Evolutionary conservation across 2,888 invertebrate genomes (phyloP).

Genomic region (Patella pellucida): DNA sequence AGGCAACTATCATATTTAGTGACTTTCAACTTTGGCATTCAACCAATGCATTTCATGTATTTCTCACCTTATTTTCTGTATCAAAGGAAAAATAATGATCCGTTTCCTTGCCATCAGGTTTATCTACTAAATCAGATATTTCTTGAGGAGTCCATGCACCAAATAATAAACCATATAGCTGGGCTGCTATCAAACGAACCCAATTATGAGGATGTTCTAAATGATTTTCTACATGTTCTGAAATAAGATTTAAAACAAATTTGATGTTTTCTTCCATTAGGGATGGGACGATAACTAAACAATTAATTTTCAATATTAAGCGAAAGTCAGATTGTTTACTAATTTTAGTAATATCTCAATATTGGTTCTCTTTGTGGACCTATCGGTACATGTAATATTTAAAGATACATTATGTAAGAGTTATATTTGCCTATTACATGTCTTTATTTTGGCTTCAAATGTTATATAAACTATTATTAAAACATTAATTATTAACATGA

Average conservation of each 20-base stretch:
- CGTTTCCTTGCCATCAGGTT: constrained; percentile 1
- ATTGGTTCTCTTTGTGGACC: neutral
- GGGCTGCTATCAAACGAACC: constrained; percentile 85
- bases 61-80: constrained; percentile 28
- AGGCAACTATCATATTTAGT: too few relatives aligned
- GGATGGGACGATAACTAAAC: too few relatives aligned
- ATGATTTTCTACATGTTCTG: constrained; percentile 71
- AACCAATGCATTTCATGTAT: too few relatives aligned
- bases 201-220: constrained; percentile 87
- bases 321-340: too few relatives aligned
- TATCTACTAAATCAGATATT: constrained; percentile 71
- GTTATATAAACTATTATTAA: too few relatives aligned
- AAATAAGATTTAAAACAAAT: constrained; percentile 16
- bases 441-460: too few relatives aligned
- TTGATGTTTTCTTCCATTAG: too few relatives aligned
- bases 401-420: neutral
- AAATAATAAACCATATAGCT: constrained; percentile 82
- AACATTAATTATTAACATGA: too few relatives aligned
- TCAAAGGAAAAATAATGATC: constrained; percentile 20
- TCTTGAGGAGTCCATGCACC: constrained; percentile 77
- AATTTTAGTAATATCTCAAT: too few relatives aligned
- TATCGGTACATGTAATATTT: neutral
- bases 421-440: too few relatives aligned
- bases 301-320: neutral
- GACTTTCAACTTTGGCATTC: too few relatives aligned